Percentiles rank a stretch among this genome's conserved stretches.
Evolutionary conservation across 2,113 vertebrate genomes (phyloP).

Genomic region (Maccullochella peelii): DNA sequence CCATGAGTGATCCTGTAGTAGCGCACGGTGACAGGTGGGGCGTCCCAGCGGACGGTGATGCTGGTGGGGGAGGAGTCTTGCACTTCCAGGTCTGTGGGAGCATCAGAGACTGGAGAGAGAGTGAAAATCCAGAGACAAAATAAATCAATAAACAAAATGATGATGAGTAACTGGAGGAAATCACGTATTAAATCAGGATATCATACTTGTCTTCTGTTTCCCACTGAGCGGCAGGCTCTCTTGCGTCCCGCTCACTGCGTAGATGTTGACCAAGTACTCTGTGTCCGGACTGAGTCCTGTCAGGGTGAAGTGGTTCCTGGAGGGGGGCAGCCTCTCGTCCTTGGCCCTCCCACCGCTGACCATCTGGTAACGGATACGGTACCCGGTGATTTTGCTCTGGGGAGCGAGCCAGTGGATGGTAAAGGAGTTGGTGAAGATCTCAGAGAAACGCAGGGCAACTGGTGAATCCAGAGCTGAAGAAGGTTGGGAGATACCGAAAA

Average conservation of each 20-base stretch:
- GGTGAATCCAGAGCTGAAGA: conserved; percentile 92
- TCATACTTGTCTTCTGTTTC: conserved; percentile 92
- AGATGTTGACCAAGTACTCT: conserved; percentile 91
- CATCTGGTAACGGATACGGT: conserved; percentile 89
- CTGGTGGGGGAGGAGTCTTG: conserved; percentile 88
- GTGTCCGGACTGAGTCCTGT: conserved; percentile 91
- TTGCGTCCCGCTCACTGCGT: conserved; percentile 82
- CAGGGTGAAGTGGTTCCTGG: conserved; percentile 92
- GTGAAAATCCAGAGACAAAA: neutral
- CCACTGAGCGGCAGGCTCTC: conserved; percentile 90
- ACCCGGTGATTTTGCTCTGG: conserved; percentile 89
- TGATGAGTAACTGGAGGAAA: neutral
- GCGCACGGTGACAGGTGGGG: conserved; percentile 93
- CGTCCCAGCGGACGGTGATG: conserved; percentile 91
- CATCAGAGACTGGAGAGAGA: conserved; percentile 89
- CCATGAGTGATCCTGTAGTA: conserved; percentile 95
- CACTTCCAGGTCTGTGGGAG: conserved; percentile 92
- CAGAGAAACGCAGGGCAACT: conserved; percentile 91
- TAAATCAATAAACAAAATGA: neutral
- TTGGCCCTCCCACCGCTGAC: conserved; percentile 84
- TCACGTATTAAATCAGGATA: neutral
- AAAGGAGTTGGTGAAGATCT: conserved; percentile 92
- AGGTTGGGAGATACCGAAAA: neutral
- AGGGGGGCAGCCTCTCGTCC: conserved; percentile 93
- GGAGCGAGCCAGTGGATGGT: conserved; percentile 94